These are phyloP conservation scores for Silurus aristotelis DNA, from an alignment of 2,797 vertebrate genomes.

Conservation along the genomic window DNA sequence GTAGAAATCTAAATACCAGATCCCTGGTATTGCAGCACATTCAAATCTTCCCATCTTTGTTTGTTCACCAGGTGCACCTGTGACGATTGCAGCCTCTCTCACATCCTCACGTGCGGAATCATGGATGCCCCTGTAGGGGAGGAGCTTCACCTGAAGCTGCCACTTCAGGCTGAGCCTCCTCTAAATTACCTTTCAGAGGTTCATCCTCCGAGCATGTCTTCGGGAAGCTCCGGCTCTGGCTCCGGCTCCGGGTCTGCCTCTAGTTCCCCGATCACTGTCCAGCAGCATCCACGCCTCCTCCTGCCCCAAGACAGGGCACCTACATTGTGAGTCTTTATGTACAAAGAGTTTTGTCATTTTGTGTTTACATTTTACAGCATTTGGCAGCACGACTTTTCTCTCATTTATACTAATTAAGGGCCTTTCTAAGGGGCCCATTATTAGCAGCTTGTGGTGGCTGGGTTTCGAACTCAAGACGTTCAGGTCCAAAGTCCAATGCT, in stretches of 20 bases:
- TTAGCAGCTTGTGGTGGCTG: too few species aligned
- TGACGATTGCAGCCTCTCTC: constrained; percentile 97
- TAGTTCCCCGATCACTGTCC: constrained; percentile 90
- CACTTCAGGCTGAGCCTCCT: constrained; percentile 83
- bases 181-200: constrained; percentile 87
- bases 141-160: constrained; percentile 89
- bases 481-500: too few species aligned
- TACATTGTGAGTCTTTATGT: constrained; percentile 83
- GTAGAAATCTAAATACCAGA: neutral
- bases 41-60: neutral
- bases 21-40: neutral
- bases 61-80: constrained; percentile 86
- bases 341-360: too few species aligned
- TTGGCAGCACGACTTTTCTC: too few species aligned
- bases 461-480: too few species aligned
- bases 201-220: constrained; percentile 91
- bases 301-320: constrained; percentile 83
- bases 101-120: constrained; percentile 97
- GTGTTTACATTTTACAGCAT: too few species aligned
- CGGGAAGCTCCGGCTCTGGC: constrained; percentile 90
- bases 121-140: constrained; percentile 93
- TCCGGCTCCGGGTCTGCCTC: constrained; percentile 92
- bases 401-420: too few species aligned
- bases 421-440: too few species aligned
- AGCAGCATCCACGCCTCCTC: constrained; percentile 87